Evolutionary conservation across 2,113 vertebrate species (phyloP).

Genomic region (Psophia crepitans): DNA sequence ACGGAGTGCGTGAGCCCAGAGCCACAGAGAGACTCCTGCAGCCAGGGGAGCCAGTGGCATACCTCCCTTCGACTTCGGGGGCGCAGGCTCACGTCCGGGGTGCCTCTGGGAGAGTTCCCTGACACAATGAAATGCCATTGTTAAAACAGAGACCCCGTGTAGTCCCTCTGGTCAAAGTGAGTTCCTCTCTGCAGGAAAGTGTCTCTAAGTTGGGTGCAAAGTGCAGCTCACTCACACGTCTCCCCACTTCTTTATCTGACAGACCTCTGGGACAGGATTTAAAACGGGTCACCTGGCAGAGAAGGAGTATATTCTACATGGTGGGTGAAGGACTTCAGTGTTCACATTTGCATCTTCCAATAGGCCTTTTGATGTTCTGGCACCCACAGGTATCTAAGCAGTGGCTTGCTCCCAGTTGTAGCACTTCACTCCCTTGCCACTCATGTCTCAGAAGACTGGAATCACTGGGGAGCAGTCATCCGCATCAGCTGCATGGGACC

Average conservation of each 20-base stretch:
- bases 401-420: neutral
- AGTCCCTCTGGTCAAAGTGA: neutral
- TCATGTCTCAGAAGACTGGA: neutral
- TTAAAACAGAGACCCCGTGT: neutral
- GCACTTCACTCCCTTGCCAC: neutral
- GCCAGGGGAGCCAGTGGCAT: neutral
- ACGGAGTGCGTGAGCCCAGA: neutral
- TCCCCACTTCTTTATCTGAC: neutral
- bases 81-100: rapidly evolving
- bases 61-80: neutral
- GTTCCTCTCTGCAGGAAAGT: neutral
- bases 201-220: neutral
- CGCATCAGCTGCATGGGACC: neutral
- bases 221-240: neutral
- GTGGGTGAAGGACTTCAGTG: neutral
- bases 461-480: neutral
- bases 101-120: neutral
- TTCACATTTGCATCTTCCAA: neutral
- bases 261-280: neutral
- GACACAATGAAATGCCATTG: neutral
- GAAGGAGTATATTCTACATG: neutral
- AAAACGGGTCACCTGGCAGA: neutral
- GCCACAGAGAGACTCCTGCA: neutral
- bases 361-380: neutral
- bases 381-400: rapidly evolving